Evolutionary conservation across 2,888 invertebrate species (phyloP), one percentile per base, ranked within the genome.

Genomic region (Heteropelma amictum): DNA sequence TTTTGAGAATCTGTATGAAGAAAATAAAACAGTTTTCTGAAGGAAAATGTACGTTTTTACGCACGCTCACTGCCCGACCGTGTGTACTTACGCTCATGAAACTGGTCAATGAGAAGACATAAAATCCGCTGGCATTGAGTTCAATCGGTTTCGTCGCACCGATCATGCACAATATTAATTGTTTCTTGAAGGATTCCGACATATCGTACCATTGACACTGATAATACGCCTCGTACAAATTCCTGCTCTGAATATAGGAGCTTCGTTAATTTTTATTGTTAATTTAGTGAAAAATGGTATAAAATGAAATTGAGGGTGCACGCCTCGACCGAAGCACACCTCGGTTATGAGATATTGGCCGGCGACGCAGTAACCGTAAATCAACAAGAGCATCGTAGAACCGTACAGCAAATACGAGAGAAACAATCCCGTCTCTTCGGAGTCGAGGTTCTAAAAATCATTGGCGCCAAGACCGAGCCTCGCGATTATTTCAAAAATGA

Each of bases 301-400:
- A 45, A 19, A 19, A 21, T 45, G 0, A 28, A 49, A 12, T 26
- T 30, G 23, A 8, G 1, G 1, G 7, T 30, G 10, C 1, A 1
- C 1, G 6, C 10, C 6, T 10, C 30, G 10, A 35, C n/a, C 12
- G 8, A n/a, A n/a, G 6, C 71, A 6, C 64, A 76, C 76, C 42
- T 76, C 76, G 21, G 61, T 63, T 26, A 76, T 76, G 17, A 76
- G 49, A 35, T 54, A 72, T 76, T 76, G 72, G 17, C 76, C 76
- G 5, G 76, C 76, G 21, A 72, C 45, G 40, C 72, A 76, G 28
- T 68, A 76, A 60, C 72, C 76, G 17, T 68, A 76, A 45, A 76
- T 72, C 30, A 76, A 28, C 21, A 68, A 42, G 7, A 76, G 35
- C 42, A 72, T 63, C 47, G 49, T 60, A 1, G 12, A 6, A 4